These are phyloP conservation scores for Psittacula cyanocephala DNA, from an alignment of 2,113 vertebrate species.

Conservation along the genomic window DNA sequence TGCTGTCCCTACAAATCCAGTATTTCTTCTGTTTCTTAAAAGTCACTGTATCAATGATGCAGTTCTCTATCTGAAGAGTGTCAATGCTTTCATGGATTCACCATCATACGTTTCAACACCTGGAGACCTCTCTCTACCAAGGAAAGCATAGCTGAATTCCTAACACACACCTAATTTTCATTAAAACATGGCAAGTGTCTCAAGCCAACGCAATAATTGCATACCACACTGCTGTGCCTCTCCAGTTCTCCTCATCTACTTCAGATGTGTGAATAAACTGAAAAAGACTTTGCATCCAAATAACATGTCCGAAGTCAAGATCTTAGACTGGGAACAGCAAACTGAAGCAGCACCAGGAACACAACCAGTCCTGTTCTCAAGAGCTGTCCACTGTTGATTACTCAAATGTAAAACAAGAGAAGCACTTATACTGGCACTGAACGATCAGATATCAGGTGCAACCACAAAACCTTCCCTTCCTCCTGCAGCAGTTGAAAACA, in stretches of 20 bases:
- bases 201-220: neutral
- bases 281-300: neutral
- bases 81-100: neutral
- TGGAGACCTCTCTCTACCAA: neutral
- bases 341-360: neutral
- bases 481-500: neutral
- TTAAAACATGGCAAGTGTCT: neutral
- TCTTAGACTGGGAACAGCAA: neutral
- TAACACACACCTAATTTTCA: neutral
- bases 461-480: neutral
- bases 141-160: neutral
- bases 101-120: rapidly evolving
- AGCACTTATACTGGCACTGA: neutral
- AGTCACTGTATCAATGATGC: neutral
- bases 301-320: neutral
- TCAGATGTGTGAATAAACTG: neutral
- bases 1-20: neutral
- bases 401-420: neutral
- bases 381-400: neutral
- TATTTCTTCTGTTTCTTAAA: neutral
- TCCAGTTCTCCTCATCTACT: neutral
- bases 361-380: neutral
- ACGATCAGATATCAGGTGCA: neutral
- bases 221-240: neutral
- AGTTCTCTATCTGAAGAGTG: neutral